Evolutionary conservation across 1,140 invertebrate genomes (phyloP).

Genomic region (Physella acuta): DNA sequence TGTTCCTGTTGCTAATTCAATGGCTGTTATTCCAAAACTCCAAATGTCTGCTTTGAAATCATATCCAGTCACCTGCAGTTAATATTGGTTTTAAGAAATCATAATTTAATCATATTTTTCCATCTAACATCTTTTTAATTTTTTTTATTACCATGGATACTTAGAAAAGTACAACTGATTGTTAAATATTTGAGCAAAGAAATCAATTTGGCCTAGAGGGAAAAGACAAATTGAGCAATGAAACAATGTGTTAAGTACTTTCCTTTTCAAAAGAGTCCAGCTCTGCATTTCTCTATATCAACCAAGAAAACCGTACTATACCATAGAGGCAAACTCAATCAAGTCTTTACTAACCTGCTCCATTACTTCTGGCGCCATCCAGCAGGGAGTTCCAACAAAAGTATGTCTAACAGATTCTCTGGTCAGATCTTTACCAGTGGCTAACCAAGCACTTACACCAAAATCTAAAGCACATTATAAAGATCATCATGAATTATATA

Average conservation of each 20-base stretch:
- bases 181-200: no score
- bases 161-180: no score
- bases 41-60: constrained; percentile 99
- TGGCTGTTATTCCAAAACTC: constrained; percentile 98
- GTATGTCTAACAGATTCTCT: constrained; percentile 93
- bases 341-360: constrained; percentile 89
- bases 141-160: no score
- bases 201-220: no score
- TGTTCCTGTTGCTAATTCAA: constrained; percentile 97
- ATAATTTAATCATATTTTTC: constrained; percentile 50
- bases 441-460: constrained; percentile 80
- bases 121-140: constrained; percentile 92
- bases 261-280: no score
- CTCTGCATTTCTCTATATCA: no score
- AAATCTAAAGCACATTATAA: constrained; percentile 50
- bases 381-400: constrained; percentile 96
- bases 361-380: constrained; percentile 99
- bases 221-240: no score
- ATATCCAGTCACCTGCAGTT: constrained; percentile 83
- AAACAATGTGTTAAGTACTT: no score
- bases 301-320: no score
- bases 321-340: no score
- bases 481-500: not conserved
- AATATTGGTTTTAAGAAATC: no score
- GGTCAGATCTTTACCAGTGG: constrained; percentile 79